Base-by-base conservation (phyloP, 2,888 invertebrate species). In the Microplitis deprimator region DNA sequence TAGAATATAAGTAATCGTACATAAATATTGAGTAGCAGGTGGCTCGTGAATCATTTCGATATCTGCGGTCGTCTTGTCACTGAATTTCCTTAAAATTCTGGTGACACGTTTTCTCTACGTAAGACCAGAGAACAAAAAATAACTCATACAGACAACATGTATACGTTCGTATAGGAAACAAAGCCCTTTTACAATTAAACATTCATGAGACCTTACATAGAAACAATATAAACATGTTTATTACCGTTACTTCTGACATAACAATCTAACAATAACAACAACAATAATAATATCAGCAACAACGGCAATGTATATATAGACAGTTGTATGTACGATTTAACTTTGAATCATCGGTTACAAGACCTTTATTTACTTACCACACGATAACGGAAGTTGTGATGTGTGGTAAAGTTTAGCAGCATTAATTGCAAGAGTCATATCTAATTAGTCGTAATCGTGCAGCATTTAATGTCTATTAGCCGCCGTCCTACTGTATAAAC, bases 31-130 rank as follows among this genome's bases (percentile, higher is more conserved):
- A 50, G 64, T 68, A 75, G 41, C 81, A 78, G 79, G 80, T 80
- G 81, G 5, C 67, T 40, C 20, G 64, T 80, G 79, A 81, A 79
- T 81, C 78, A 81, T 78, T 80, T 69, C 20, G 60, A 69, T 69
- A 17, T 67, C 61, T 10, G 8, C 16, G n/a, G 10, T 71, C 59
- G 68, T 67, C 61, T 72, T 75, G 73, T 65, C 65, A 29, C 64
- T 50, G 29, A 59, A 59, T 73, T 41, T 62, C 16, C 62, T 67
- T 40, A 68, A 71, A 38, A 59, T 38, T 41, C 7, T 59, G 17
- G 29, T 70, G 20, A 17, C 8, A 41, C 61, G 17, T 16, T n/a
- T 60, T 17, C n/a, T 60, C 59, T 50, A 13, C 61, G 60, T 60
- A 20, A 70, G 38, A 29, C 16, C 17, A 10, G 16, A 17, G 50